Evolutionary conservation across 2,797 vertebrate species (phyloP), one percentile per base, ranked within the genome.

Genomic region (Sorex maritimensis): DNA sequence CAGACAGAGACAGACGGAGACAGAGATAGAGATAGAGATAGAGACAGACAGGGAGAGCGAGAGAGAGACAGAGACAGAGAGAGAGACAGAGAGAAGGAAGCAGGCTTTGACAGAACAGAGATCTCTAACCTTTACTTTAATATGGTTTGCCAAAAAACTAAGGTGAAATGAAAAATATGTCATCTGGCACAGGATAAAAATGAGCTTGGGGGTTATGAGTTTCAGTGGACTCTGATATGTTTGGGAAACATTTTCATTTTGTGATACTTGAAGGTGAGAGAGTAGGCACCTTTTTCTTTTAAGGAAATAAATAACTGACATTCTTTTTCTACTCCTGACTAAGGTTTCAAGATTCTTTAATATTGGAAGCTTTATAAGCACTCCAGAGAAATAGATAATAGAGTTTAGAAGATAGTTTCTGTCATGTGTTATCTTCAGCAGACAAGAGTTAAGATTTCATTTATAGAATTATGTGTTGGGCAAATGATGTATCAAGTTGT

Each of bases 231-330:
- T 91, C 49, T 90, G 71, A 81, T 90, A 81, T 86, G 58, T 91
- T 85, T 93, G n/a, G 81, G 63, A 92, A 77, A 95, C 69, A 81
- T 97, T 97, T 97, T 96, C 90, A 95, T 96, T 92, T 95, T 79
- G 38, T 55, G 28, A 71, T 78, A 34, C 79, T 58, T 93, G 87
- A 90, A 78, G 86, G 63, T n/a, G 44, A 10, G 68, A 88, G 65
- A 92, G 30, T 44, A 65, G 79, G 19, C 28, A 21, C 14, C 85
- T 92, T 96, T 96, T 89, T 28, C 7, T 86, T 90, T 93, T 34
- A 8, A 52, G 67, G 69, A 34, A 83, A 34, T 83, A 89, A 81
- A 52, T 30, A 34, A 3, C 6, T 74, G 13, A 28, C 73, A 67
- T 78, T 82, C 26, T 91, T 81, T 86, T 49, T 30, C 61, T 49